Percentiles rank a stretch among this genome's conserved stretches.
Evolutionary conservation across 2,797 vertebrate species (phyloP).

Genomic region (Dermochelys coriacea): DNA sequence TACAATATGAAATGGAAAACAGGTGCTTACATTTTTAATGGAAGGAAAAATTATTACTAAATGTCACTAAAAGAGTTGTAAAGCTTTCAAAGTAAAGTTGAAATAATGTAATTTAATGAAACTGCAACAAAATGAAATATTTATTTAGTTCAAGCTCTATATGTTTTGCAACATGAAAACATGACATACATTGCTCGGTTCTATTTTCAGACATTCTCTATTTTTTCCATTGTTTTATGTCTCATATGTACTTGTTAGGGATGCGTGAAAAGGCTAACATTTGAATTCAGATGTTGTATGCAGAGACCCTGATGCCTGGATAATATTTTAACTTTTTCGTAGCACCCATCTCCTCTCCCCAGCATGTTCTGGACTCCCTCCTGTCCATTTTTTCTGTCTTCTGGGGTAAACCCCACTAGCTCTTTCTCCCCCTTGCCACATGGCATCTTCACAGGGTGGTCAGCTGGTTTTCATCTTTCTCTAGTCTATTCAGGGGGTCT

Average conservation of each 20-base stretch:
- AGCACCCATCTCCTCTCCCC: background rate
- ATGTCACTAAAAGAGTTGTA: constrained; percentile 45
- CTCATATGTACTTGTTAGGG: background rate
- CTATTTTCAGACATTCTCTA: background rate
- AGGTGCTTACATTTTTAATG: constrained; percentile 56
- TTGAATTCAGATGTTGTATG: background rate
- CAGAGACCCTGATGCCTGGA: background rate
- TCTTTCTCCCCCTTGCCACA: background rate
- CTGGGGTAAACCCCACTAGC: background rate
- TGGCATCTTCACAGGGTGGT: background rate
- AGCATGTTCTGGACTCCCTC: background rate
- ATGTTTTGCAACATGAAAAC: background rate
- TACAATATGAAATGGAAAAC: constrained; percentile 64
- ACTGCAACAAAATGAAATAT: background rate
- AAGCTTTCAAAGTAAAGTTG: constrained; percentile 56
- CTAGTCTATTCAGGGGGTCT: background rate
- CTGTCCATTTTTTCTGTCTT: background rate
- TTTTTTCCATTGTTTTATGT: background rate
- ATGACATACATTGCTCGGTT: background rate
- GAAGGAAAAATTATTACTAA: constrained; percentile 42
- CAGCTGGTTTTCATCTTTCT: background rate
- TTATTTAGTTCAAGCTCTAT: background rate
- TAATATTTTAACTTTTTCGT: background rate
- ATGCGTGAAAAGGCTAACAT: background rate
- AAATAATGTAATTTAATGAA: constrained; percentile 58